A percentile compares a stretch with the other conserved stretches of the same genome.
These are phyloP conservation scores for Macroramphosus scolopax DNA, from an alignment of 2,797 vertebrate species.

Conservation along the genomic window DNA sequence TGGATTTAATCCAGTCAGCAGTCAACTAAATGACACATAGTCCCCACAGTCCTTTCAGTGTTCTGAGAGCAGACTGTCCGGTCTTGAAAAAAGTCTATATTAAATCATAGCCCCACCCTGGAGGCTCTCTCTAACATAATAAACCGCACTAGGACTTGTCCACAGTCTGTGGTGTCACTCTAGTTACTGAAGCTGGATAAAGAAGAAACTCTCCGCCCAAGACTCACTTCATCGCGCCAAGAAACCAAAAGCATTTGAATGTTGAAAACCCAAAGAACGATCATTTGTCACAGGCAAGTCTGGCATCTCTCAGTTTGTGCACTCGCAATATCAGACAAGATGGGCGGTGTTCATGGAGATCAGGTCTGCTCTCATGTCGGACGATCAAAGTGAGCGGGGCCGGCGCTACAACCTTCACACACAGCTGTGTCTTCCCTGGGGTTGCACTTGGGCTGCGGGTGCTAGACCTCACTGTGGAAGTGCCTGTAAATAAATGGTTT, in stretches of 20 bases:
- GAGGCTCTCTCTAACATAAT: slow-evolving; percentile 54
- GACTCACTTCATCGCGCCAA: slow-evolving; percentile 42
- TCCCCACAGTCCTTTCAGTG: slow-evolving; percentile 40
- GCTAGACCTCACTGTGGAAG: slow-evolving; percentile 71
- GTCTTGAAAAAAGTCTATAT: slow-evolving; percentile 55
- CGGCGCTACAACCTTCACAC: slow-evolving; percentile 57
- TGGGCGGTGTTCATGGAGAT: slow-evolving; percentile 67
- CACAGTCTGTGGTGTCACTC: slow-evolving; percentile 40
- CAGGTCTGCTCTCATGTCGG: slow-evolving; percentile 42
- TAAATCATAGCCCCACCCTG: slow-evolving; percentile 58
- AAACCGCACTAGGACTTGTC: slow-evolving; percentile 54
- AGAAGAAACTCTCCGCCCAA: slow-evolving; percentile 21
- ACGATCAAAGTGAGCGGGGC: slow-evolving; percentile 65
- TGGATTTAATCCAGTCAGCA: slow-evolving; percentile 61
- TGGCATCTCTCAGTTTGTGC: slow-evolving; percentile 80
- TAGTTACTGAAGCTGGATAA: slow-evolving; percentile 32
- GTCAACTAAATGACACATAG: slow-evolving; percentile 48
- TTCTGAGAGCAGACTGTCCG: slow-evolving; percentile 27
- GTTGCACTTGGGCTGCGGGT: slow-evolving; percentile 66
- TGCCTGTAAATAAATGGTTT: slow-evolving; percentile 77
- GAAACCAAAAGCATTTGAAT: slow-evolving; percentile 45
- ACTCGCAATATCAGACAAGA: slow-evolving; percentile 76
- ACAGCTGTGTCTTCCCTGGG: slow-evolving; percentile 58
- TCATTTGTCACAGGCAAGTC: slow-evolving; percentile 65
- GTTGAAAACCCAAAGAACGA: slow-evolving; percentile 51